Base-by-base conservation (phyloP, 2,113 vertebrate genomes). In the Anhinga anhinga region DNA sequence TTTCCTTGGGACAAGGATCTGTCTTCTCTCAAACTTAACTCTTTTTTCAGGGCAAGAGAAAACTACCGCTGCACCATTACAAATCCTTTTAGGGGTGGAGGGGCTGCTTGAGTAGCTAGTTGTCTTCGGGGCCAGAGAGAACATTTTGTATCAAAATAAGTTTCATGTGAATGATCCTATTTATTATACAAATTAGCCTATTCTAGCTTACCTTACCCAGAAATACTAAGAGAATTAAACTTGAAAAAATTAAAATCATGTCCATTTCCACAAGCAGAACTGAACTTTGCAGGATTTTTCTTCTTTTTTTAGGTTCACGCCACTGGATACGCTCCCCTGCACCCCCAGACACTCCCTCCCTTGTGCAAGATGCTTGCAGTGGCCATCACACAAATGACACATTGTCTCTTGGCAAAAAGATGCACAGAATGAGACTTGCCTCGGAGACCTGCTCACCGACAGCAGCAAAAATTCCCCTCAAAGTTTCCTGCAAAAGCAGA, bases 1-100 rank as follows among this genome's bases (percentile, higher is more conserved):
- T 88, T 71, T 65, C 82, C 49, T 16, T 20, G 50, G 78, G 93
- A 95, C 94, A 95, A 93, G 89, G 49, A 91, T 84, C 93, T 88
- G 86, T n/a, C 93, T 88, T 82, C 91, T 87, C 81, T 95, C 93
- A 87, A 53, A 53, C 14, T 65, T 53, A 42, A 58, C 77, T 91
- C 49, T 63, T 79, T 49, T 45, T 78, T 5, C 0, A 0, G n/a
- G 38, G 50, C 10, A 59, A 86, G 69, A 58, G 18, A 50, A 94
- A 82, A 23, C 42, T 65, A 36, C 34, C 63, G 4, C 17, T 6
- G 22, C 32, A 38, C n/a, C 38, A 56, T 10, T 2, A 45, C 38
- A 63, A 76, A 40, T 6, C 72, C 7, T 55, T 32, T 25, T 15
- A 66, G 52, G 38, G 74, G 21, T 32, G 45, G n/a, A 59, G 61